Evolutionary conservation across 2,113 vertebrate species (phyloP).

Genomic region (Ceyx melanurus): DNA sequence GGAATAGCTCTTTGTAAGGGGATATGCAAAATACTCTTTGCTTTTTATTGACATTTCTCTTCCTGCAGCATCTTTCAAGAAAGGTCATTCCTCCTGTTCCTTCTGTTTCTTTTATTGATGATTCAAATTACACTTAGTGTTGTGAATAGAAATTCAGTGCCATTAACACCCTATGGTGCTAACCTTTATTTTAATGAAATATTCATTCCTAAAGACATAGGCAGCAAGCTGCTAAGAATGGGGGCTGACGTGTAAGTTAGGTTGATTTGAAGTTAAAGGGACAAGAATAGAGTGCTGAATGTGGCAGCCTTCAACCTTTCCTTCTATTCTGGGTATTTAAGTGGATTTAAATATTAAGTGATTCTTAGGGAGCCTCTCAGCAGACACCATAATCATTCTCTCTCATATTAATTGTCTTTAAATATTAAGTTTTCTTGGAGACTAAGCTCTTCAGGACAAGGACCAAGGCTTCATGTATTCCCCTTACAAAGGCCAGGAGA

Average conservation of each 20-base stretch:
- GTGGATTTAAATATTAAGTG: slow-evolving; percentile 16
- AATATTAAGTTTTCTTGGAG: slow-evolving; percentile 18
- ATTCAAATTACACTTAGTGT: slow-evolving; percentile 49
- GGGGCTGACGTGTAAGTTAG: not conserved
- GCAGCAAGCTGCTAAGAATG: not conserved
- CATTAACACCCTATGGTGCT: slow-evolving; percentile 39
- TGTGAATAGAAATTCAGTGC: slow-evolving; percentile 24
- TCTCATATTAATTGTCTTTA: not conserved
- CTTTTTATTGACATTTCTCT: slow-evolving; percentile 60
- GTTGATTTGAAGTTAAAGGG: not conserved
- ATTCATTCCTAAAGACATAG: slow-evolving; percentile 36
- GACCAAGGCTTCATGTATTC: not conserved
- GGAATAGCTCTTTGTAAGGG: slow-evolving; percentile 42
- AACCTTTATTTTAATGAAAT: slow-evolving; percentile 64
- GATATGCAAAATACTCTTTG: slow-evolving; percentile 6
- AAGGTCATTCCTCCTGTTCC: slow-evolving; percentile 54
- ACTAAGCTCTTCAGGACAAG: not conserved
- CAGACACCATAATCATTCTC: not conserved
- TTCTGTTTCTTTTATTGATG: slow-evolving; percentile 42
- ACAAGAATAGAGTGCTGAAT: not conserved
- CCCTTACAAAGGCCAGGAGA: not conserved
- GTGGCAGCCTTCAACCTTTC: not conserved
- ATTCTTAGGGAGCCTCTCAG: not conserved
- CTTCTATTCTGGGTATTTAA: not conserved
- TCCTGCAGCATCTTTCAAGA: slow-evolving; percentile 42